Base-by-base conservation (phyloP, 2,113 vertebrate genomes). In the Antigone vipio region DNA sequence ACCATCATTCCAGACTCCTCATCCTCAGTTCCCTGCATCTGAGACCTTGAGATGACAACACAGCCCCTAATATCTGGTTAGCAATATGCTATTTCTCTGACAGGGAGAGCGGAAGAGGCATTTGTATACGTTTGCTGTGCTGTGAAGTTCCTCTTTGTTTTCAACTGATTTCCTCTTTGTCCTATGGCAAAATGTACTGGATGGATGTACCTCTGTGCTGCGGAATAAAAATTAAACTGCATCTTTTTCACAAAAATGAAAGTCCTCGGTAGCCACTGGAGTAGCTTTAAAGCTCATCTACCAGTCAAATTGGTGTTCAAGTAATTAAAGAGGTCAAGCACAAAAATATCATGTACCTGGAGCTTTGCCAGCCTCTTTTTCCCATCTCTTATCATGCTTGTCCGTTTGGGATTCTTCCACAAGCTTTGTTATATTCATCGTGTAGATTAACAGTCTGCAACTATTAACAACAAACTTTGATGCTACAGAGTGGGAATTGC, bases 401-500 rank as follows among this genome's bases (percentile, higher is more conserved):
- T 94, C 88, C 96, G 73, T 96, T 96, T 94, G 94, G 95, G 94
- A 95, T 96, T 96, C 89, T 92, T 83, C 79, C 94, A 75, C 91
- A 67, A 67, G 93, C 94, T 97, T 95, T 97, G 91, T 96, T 97
- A 89, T 89, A 95, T 87, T 93, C 93, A 92, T 95, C 34, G 20
- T 95, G 95, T 95, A 97, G 97, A 95, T 96, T 97, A 97, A 93
- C 6, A 19, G 92, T 85, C 93, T 92, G 87, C 94, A 95, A 97
- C 94, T 95, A 97, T 93, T 96, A 97, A 67, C 95, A 95, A 81
- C 92, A 96, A 96, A 97, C 96, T 97, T 94, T 97, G 96, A 96
- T 96, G 95, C 85, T 88, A 88, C 88, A 80, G 92, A 93, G 93
- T 93, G 97, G 95, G 97, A 97, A 96, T 97, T 97, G 80, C 89